These are phyloP conservation scores for Isotomurus palustris DNA, from an alignment of 2,888 invertebrate species.

Conservation along the genomic window DNA sequence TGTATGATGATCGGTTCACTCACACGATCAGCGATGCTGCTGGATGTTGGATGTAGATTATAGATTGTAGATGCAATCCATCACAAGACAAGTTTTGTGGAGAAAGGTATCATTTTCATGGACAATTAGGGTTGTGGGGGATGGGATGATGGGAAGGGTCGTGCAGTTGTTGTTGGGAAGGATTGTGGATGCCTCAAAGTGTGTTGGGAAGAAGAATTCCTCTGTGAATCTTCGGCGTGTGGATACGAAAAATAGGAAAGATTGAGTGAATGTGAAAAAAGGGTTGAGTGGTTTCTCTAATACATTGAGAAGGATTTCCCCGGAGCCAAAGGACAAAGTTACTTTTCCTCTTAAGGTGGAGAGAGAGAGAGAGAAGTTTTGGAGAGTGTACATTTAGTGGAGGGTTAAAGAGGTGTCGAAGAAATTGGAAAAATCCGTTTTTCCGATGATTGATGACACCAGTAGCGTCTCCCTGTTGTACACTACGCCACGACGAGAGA, in stretches of 20 bases:
- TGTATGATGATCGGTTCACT: background rate
- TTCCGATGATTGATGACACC: conserved; percentile 44
- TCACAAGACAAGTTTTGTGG: background rate
- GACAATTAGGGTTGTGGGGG: background rate
- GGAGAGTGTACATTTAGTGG: background rate
- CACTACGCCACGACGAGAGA: too few relatives aligned
- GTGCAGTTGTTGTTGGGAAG: too few relatives aligned
- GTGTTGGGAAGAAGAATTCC: too few relatives aligned
- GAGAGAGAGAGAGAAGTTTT: background rate
- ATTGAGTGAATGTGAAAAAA: background rate
- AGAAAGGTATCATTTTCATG: conserved; percentile 1
- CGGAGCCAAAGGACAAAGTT: conserved; percentile 2
- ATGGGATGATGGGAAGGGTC: too few relatives aligned
- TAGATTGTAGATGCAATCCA: background rate
- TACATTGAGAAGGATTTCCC: background rate
- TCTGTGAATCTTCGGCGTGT: too few relatives aligned
- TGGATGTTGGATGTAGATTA: background rate
- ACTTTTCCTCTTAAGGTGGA: background rate
- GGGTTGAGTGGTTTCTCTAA: conserved; percentile 3
- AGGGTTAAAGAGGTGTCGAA: conserved; percentile 43
- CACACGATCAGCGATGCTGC: background rate
- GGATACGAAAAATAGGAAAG: too few relatives aligned
- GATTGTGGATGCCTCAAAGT: too few relatives aligned
- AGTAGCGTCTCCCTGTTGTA: conserved; percentile 35
- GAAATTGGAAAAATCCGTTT: conserved; percentile 43